Evolutionary conservation across 1,140 invertebrate species (phyloP).

Genomic region (Megalonaias nervosa): DNA sequence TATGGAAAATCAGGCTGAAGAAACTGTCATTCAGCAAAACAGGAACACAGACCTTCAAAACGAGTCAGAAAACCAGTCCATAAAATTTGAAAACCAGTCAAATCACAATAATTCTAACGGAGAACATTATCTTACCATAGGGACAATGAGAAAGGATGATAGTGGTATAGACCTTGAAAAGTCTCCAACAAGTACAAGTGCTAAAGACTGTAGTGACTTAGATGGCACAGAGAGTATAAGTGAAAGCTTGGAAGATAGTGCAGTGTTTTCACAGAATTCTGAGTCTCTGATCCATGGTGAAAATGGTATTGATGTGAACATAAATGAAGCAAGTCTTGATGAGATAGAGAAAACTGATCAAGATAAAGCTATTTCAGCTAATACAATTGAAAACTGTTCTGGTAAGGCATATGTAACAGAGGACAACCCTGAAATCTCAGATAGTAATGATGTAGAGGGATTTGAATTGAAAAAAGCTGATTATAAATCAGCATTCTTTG

Average conservation of each 20-base stretch:
- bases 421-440: neutral
- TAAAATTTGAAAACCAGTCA: too few relatives aligned
- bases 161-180: constrained; percentile 67
- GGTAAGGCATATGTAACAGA: neutral
- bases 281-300: constrained; percentile 9
- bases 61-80: too few relatives aligned
- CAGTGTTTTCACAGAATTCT: neutral
- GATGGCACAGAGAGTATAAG: constrained; percentile 48
- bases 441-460: neutral
- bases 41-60: too few relatives aligned
- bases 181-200: constrained; percentile 48
- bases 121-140: too few relatives aligned
- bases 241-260: constrained; percentile 31
- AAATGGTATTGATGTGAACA: constrained; percentile 12
- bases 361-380: constrained; percentile 21
- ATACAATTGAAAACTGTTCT: constrained; percentile 6
- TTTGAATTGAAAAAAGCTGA: too few relatives aligned
- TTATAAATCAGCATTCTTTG: too few relatives aligned
- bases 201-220: constrained; percentile 43
- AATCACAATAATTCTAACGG: too few relatives aligned
- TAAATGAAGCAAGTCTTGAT: constrained; percentile 35
- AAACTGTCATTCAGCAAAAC: too few relatives aligned
- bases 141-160: constrained; percentile 65
- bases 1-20: too few relatives aligned
- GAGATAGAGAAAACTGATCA: constrained; percentile 39